Evolutionary conservation across 2,797 vertebrate species (phyloP).

Genomic region (Acrossocheilus wenchowensis): DNA sequence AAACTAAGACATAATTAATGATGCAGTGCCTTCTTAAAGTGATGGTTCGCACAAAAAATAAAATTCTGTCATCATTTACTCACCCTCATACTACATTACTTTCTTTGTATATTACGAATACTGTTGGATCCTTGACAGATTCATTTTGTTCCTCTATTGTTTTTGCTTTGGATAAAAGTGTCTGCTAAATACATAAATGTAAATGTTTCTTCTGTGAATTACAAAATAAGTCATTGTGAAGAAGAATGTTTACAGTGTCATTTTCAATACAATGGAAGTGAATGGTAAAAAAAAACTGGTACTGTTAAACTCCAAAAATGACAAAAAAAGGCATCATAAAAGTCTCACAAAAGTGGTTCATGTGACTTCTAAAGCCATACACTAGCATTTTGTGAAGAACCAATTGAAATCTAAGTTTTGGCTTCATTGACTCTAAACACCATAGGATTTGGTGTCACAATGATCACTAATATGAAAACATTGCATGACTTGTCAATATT

Average conservation of each 20-base stretch:
- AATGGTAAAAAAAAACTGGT: neutral
- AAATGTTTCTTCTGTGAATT: neutral
- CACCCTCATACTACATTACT: neutral
- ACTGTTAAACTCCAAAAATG: neutral
- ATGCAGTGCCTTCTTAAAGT: neutral
- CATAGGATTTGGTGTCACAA: neutral
- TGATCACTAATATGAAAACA: neutral
- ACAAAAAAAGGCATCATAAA: neutral
- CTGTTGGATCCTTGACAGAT: neutral
- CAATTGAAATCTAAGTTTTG: neutral
- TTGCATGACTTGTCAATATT: neutral
- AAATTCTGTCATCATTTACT: neutral
- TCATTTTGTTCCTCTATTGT: neutral
- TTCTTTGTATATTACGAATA: neutral
- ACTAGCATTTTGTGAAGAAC: neutral
- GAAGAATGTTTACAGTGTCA: neutral
- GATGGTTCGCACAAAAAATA: neutral
- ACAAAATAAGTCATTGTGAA: too few species aligned
- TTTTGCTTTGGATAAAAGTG: neutral
- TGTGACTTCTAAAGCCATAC: neutral
- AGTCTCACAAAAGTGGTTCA: neutral
- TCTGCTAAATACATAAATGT: neutral
- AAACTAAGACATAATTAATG: neutral
- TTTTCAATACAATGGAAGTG: neutral
- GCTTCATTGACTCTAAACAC: too few species aligned